Evolutionary conservation across 2,113 vertebrate species (phyloP), one percentile per base, ranked within the genome.

Genomic region (Cinclus mexicanus): DNA sequence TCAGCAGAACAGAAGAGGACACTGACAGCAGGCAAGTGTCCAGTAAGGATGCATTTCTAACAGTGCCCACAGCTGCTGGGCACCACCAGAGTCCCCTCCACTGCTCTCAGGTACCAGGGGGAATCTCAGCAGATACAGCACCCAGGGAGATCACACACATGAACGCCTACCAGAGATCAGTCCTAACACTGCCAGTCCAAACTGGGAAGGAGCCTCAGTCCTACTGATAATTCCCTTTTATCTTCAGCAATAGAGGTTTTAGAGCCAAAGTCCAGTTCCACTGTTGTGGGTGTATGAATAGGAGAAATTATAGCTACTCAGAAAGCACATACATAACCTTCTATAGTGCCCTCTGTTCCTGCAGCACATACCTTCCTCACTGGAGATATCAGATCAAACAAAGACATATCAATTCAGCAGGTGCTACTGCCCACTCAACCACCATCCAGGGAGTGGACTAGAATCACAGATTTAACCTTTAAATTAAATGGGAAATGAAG

Each of bases 391-490:
- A 83, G 59, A 68, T 81, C 72, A 74, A 90, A 90, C 35, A 81
- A 49, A 83, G 64, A 42, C 20, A 8, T 14, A 46, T 4, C 24
- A 83, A 44, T 89, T 50, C 39, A 76, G 55, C 57, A 86, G 86
- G 70, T 64, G 42, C 55, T 63, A 28, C 55, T 78, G 52, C 42
- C 60, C 78, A 74, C 77, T 78, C 77, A 52, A 70, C n/a, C 25
- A 57, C 55, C 75, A 77, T 46, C 56, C 60, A 74, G 56, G 46
- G 59, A 81, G 23, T 10, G 22, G 71, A 76, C 72, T 24, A 74
- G 59, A 91, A 94, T 77, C 50, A 86, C 49, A 74, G 80, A 61
- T 9, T 53, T 78, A 70, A 53, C 28, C 31, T 86, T 92, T 56
- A 83, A 69, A 77, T 33, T 44, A 83, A 81, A 77, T 9, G 42